These are phyloP conservation scores for Dissostichus mawsoni DNA, from an alignment of 2,113 vertebrate genomes.

Conservation along the genomic window DNA sequence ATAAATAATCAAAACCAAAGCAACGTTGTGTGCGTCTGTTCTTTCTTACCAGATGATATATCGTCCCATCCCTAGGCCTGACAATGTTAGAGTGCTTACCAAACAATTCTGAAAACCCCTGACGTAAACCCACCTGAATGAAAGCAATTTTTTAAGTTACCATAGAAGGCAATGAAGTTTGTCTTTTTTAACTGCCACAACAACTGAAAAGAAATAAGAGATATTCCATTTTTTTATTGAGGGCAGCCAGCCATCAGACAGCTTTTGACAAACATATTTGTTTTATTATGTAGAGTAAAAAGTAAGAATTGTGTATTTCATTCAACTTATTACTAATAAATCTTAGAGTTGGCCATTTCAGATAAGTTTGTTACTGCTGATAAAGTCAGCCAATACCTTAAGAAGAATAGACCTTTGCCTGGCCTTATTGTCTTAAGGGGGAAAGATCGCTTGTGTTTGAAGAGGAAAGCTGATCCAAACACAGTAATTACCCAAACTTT, in stretches of 20 bases:
- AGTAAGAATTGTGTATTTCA: neutral
- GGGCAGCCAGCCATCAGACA: neutral
- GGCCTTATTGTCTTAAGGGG: constrained; percentile 12
- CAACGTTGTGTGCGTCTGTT: no score
- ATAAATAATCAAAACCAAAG: no score
- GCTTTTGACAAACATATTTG: neutral
- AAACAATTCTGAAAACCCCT: neutral
- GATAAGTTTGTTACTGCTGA: neutral
- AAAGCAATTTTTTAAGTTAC: no score
- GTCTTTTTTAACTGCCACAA: neutral
- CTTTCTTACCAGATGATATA: no score
- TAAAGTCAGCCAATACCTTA: neutral
- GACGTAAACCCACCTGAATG: neutral
- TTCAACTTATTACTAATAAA: neutral
- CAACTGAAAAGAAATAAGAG: constrained; percentile 1
- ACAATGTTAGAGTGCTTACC: neutral
- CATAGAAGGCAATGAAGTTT: neutral
- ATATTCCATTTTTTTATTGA: neutral
- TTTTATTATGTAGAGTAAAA: neutral
- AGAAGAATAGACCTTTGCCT: constrained; percentile 16
- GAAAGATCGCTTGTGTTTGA: constrained; percentile 6
- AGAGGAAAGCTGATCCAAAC: constrained; percentile 31
- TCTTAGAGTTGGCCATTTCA: neutral
- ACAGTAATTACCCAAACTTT: constrained; percentile 38
- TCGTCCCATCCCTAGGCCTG: no score